Base-by-base conservation (phyloP, 2,113 vertebrate genomes). In the Leptosomus discolor region DNA sequence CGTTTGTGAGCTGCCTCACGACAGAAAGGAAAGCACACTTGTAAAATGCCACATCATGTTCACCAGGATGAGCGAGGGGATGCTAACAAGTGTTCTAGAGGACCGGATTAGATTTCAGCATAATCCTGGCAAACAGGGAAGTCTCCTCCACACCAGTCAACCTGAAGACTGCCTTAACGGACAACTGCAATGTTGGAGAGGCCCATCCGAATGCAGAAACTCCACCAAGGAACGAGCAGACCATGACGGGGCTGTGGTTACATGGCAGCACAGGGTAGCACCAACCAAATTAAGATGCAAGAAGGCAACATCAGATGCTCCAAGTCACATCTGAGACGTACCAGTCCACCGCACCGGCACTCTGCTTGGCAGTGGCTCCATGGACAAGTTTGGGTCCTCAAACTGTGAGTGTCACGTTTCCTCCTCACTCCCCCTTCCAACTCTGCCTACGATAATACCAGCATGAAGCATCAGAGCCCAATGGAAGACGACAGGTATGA, bases 321-420 rank as follows among this genome's bases (percentile, higher is more conserved):
- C 6, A 11, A 30, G 30, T 34, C n/a, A 17, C 27, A 15, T 21
- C 32, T 0, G 17, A 53, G 32, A 74, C 0, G 0, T 6, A 7
- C 17, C 22, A 11, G 29, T 45, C 36, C 45, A 15, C n/a, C 1
- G 3, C 29, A 17, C 29, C 4, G 8, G 27, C 1, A 4, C 36
- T 58, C 57, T 39, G 34, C 78, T 70, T 76, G 39, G 45, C 39
- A 53, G 45, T 1, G 3, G 26, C 51, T 71, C n/a, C 39, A 34
- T 2, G 10, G 30, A 43, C 26, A 48, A 54, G 51, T 41, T 54
- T 45, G 67, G 23, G 54, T 67, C 51, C 45, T 89, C 37, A 48
- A 12, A 46, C 2, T 24, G 12, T 70, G 26, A 24, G 11, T 51
- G 14, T 34, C 30, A 12, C 3, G 0, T 68, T 79, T 79, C 22